These are phyloP conservation scores for Agelaius tricolor DNA, from an alignment of 2,113 vertebrate species.

Conservation along the genomic window DNA sequence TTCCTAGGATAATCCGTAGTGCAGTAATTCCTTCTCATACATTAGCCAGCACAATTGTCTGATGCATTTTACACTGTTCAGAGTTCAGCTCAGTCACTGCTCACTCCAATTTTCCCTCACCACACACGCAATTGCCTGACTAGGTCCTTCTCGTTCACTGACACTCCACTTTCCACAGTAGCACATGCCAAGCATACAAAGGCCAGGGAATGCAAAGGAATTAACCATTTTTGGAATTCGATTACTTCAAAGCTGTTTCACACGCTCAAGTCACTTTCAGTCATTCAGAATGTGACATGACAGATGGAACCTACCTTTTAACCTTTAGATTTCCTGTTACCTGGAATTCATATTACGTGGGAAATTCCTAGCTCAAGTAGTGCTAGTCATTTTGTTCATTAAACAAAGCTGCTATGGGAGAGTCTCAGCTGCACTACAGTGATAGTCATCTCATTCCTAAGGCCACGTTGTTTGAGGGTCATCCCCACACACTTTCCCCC, in stretches of 20 bases:
- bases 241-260: not conserved
- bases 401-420: not conserved
- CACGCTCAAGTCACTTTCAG: not conserved
- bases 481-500: not conserved
- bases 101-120: not conserved
- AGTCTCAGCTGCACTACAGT: not conserved
- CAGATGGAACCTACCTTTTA: not conserved
- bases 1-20: not conserved
- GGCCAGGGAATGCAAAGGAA: not conserved
- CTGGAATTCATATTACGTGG: not conserved
- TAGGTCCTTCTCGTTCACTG: not conserved
- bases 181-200: conserved; percentile 15
- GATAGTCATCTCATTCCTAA: fast-evolving
- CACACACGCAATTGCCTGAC: not conserved
- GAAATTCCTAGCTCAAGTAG: not conserved
- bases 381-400: not conserved
- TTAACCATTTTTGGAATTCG: not conserved
- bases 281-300: not conserved
- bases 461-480: not conserved
- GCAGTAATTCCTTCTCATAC: not conserved
- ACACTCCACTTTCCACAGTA: conserved; percentile 13
- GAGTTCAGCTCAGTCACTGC: not conserved
- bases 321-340: not conserved
- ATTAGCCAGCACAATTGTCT: not conserved
- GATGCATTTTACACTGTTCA: not conserved